phyloP scores from a whole-genome alignment of 2,113 vertebrate species.

The Amia ocellicauda region DNA sequence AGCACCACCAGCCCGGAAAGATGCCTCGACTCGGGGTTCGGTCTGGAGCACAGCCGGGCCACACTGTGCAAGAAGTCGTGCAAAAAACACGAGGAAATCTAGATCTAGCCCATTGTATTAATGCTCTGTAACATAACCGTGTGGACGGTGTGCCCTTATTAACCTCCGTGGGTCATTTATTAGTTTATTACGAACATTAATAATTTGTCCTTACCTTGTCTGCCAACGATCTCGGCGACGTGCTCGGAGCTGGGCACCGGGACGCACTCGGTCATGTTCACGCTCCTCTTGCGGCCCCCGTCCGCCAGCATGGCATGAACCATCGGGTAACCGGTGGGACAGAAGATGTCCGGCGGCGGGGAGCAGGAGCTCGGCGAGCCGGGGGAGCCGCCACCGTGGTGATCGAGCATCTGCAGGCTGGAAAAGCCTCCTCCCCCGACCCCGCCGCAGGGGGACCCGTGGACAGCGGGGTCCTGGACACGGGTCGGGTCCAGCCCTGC shows the following conservation, averaged over 20 bases:
- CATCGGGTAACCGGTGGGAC: constrained; percentile 70
- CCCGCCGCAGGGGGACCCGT: constrained; percentile 51
- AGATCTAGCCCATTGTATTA: too few species aligned
- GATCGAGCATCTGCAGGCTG: constrained; percentile 66
- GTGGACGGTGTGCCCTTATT: too few species aligned
- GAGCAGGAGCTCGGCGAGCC: constrained; percentile 65
- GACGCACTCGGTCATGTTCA: constrained; percentile 85
- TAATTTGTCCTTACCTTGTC: constrained; percentile 81
- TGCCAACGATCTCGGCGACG: constrained; percentile 80
- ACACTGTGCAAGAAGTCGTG: not conserved
- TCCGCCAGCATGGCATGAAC: constrained; percentile 68
- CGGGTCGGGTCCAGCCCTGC: constrained; percentile 42
- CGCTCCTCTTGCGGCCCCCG: constrained; percentile 77
- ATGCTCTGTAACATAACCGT: too few species aligned
- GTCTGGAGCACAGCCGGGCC: too few species aligned
- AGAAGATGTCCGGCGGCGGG: constrained; percentile 77
- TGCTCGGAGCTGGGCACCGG: constrained; percentile 83
- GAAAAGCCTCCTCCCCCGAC: constrained; percentile 58
- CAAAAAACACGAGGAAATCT: too few species aligned
- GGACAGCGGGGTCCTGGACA: constrained; percentile 53
- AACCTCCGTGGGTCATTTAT: not conserved
- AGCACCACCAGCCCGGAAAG: too few species aligned
- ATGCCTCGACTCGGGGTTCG: too few species aligned
- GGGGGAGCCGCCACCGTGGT: constrained; percentile 48
- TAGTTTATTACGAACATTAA: too few species aligned